phyloP scores from a whole-genome alignment of 1,140 invertebrate genomes.

The Hirudo medicinalis region DNA sequence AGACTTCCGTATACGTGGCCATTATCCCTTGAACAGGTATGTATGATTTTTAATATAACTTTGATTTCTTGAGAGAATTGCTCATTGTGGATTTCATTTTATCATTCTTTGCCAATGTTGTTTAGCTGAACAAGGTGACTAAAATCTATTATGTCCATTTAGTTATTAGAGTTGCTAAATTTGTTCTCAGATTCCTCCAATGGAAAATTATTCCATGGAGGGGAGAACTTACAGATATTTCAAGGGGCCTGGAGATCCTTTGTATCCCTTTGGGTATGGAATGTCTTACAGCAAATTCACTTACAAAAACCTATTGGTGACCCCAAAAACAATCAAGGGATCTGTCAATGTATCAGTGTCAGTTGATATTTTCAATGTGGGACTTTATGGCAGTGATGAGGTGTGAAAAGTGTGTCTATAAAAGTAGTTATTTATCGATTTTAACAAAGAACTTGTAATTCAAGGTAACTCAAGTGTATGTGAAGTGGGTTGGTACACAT shows the following conservation, averaged over 20 bases:
- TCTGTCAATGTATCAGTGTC: constrained; percentile 19
- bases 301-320: constrained; percentile 28
- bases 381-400: constrained; percentile 30
- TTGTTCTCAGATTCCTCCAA: constrained; percentile 31
- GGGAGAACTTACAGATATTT: constrained; percentile 38
- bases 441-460: constrained; percentile 10
- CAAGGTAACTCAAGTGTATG: constrained; percentile 35
- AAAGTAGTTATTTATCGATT: not conserved
- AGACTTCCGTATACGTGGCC: constrained; percentile 34
- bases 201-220: constrained; percentile 36
- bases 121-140: not conserved
- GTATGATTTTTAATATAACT: not conserved
- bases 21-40: constrained; percentile 15
- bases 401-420: constrained; percentile 21
- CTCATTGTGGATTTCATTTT: not conserved
- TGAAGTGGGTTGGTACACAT: constrained; percentile 29
- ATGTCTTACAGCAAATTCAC: constrained; percentile 35
- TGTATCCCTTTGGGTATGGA: constrained; percentile 38
- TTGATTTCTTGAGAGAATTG: not conserved
- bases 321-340: constrained; percentile 18
- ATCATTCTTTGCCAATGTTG: not conserved
- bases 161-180: constrained; percentile 4
- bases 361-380: constrained; percentile 29
- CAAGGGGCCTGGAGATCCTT: constrained; percentile 24
- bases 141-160: not conserved